Evolutionary conservation across 1,140 invertebrate species (phyloP), one percentile per base, ranked within the genome.

Genomic region (Eurosta solidaginis): DNA sequence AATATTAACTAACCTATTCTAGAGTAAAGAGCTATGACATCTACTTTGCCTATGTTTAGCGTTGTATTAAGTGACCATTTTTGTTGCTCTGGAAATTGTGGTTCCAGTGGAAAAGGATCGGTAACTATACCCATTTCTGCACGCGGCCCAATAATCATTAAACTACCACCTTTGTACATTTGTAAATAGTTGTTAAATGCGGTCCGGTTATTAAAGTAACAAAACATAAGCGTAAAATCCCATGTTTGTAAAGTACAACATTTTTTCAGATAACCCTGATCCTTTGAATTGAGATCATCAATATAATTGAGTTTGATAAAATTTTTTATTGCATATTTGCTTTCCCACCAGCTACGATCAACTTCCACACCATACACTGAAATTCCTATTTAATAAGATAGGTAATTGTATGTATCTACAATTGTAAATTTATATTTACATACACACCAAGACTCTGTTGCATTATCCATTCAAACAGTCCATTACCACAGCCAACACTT

Each of bases 81-180:
- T 22, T 14, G 0, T 42, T 77, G 78, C 87, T 27, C 79, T 76
- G 81, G 89, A 84, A 89, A 91, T 80, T 89, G 90, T 42, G 85
- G 82, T 78, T 90, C 89, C 78, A 93, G 91, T 0, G 93, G 93
- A 78, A 89, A 86, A 0, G 93, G 93, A 82, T 93, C 90, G 6
- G 93, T 93, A 80, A 91, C 90, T n/a, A 92, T 90, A 63, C 91
- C 89, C 79, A 89, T 85, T 1, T 89, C 90, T n/a, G 90, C 85
- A n/a, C 87, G 88, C 0, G 93, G 93, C 4, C 94, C 94, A 80
- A 94, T 93, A 14, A 94, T 91, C 78, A 94, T 89, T 6, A 94
- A 80, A 52, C 91, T 88, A 27, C 88, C 88, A 1, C 93, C 93
- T 3, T 83, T 82, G 83, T 90, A 94, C 59, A 89, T 81, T 40